Conservation (phyloP, 2,888 invertebrate genomes). For the Sinotaia quadrata region DNA sequence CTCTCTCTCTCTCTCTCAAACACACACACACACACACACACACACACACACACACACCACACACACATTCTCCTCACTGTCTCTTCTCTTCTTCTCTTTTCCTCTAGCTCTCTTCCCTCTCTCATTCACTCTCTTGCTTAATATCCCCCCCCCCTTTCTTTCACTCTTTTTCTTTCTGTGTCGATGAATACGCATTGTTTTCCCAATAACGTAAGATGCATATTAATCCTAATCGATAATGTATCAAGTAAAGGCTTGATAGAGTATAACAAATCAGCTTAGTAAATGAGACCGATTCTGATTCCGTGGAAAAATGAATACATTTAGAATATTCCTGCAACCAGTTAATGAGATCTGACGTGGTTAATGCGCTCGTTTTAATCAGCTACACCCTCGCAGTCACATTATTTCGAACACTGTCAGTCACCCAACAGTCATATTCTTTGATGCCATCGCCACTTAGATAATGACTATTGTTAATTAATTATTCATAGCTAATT, state of each 20-base stretch:
- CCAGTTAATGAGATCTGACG: too few relatives aligned
- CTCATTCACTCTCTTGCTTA: not conserved
- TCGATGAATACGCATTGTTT: not conserved
- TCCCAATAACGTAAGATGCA: not conserved
- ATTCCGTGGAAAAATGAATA: too few relatives aligned
- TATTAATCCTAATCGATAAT: not conserved
- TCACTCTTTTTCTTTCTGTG: slow-evolving; percentile 13
- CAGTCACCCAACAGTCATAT: too few relatives aligned
- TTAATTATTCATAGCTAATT: too few relatives aligned
- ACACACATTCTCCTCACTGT: not conserved
- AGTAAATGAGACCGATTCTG: too few relatives aligned
- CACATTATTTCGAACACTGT: too few relatives aligned
- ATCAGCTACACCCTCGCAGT: too few relatives aligned
- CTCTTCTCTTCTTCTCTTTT: not conserved
- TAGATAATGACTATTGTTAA: too few relatives aligned
- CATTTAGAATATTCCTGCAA: not conserved
- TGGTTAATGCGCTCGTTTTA: too few relatives aligned
- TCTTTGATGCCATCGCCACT: too few relatives aligned
- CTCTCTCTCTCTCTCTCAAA: not conserved
- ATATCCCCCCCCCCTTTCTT: not conserved
- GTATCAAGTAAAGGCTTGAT: too few relatives aligned
- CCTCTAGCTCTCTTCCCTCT: not conserved
- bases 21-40: not conserved
- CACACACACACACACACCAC: not conserved
- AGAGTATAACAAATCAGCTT: too few relatives aligned